Evolutionary conservation across 2,797 vertebrate genomes (phyloP).

Genomic region (Luscinia luscinia): DNA sequence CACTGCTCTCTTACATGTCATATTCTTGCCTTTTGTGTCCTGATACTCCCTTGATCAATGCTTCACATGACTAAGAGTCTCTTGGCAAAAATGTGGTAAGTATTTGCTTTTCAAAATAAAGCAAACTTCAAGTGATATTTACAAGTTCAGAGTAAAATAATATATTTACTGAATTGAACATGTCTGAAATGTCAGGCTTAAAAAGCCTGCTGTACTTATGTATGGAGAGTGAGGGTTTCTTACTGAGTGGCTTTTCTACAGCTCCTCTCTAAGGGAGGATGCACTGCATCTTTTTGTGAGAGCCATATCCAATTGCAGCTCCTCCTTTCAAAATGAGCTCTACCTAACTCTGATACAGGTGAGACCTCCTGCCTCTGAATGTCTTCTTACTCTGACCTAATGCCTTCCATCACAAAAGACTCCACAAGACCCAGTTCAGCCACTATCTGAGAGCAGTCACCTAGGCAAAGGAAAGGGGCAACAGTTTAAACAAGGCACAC

Average conservation of each 20-base stretch:
- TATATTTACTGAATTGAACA: neutral
- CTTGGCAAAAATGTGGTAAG: neutral
- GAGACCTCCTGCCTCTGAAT: conserved; percentile 9
- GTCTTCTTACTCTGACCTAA: conserved; percentile 23
- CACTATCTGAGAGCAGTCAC: conserved; percentile 9
- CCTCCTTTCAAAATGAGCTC: conserved; percentile 9
- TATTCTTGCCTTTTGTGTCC: neutral
- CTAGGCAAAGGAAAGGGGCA: neutral
- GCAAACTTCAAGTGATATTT: neutral
- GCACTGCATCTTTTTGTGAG: neutral
- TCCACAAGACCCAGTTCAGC: conserved; percentile 2
- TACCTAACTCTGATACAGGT: neutral
- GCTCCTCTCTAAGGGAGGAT: neutral
- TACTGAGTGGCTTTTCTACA: neutral
- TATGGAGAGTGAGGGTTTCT: neutral
- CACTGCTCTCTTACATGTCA: neutral
- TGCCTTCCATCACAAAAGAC: neutral
- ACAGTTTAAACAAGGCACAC: neutral
- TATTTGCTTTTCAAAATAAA: neutral
- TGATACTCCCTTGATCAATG: neutral
- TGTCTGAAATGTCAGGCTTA: neutral
- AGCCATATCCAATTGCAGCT: neutral
- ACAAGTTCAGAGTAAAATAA: neutral
- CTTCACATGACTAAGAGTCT: neutral
- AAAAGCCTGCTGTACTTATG: neutral